These are phyloP conservation scores for Athene cunicularia DNA, from an alignment of 2,113 vertebrate genomes.

Conservation along the genomic window DNA sequence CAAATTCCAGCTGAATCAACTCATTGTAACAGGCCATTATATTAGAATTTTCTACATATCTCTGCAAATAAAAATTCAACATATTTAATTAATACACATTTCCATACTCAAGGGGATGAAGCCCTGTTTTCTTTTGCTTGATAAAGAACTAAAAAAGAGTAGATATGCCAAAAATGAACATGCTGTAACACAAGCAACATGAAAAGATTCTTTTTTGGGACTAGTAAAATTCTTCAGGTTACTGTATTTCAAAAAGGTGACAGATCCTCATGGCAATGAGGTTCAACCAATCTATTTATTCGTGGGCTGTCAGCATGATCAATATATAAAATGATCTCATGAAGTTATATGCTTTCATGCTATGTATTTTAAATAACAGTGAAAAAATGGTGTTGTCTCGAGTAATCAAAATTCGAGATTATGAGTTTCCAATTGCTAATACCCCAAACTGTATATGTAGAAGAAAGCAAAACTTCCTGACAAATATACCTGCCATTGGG, in stretches of 20 bases:
- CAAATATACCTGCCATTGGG: background rate
- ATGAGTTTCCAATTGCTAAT: background rate
- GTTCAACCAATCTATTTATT: background rate
- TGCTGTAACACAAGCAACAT: background rate
- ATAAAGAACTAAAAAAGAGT: background rate
- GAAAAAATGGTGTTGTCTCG: background rate
- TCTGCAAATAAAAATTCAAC: slow-evolving; percentile 76
- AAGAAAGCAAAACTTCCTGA: background rate
- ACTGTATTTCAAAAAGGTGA: background rate
- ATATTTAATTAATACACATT: background rate
- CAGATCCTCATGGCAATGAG: background rate
- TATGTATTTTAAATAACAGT: background rate
- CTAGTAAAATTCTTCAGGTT: background rate
- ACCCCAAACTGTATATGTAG: background rate
- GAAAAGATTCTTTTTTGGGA: background rate
- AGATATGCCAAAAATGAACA: background rate
- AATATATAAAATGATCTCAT: background rate
- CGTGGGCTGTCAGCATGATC: background rate
- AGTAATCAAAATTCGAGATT: background rate
- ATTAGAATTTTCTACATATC: slow-evolving; percentile 92
- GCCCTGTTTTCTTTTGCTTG: background rate
- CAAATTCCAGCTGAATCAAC: slow-evolving; percentile 92
- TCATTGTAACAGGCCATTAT: slow-evolving; percentile 97
- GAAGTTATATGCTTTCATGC: background rate
- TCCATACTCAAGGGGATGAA: background rate